Conservation (phyloP, 2,888 invertebrate species). For the Rapana venosa region DNA sequence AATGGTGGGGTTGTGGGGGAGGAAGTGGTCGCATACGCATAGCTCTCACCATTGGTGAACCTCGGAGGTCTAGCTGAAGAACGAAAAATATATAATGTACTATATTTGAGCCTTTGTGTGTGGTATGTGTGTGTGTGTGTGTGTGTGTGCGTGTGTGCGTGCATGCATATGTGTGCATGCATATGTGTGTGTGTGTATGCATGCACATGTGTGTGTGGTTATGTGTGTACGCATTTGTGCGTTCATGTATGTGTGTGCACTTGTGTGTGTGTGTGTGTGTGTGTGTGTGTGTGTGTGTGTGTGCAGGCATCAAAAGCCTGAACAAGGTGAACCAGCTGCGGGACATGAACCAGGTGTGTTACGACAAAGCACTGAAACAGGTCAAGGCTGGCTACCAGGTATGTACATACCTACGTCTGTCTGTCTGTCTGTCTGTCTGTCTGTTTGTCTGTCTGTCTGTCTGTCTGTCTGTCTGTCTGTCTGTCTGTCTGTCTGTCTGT, state of each 20-base stretch:
- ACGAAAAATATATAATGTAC: too few relatives aligned
- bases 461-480: too few relatives aligned
- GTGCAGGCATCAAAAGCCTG: conserved; percentile 72
- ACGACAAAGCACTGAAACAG: conserved; percentile 92
- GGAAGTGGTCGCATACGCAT: too few relatives aligned
- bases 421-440: neutral
- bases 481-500: too few relatives aligned
- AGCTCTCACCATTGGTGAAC: too few relatives aligned
- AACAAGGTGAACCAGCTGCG: conserved; percentile 81
- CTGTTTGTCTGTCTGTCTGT: too few relatives aligned
- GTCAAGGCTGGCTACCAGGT: conserved; percentile 90
- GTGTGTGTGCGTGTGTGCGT: neutral
- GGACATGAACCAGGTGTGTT: conserved; percentile 94
- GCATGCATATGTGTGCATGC: neutral
- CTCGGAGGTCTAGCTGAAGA: too few relatives aligned
- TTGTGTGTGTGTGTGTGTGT: neutral
- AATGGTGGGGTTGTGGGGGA: too few relatives aligned
- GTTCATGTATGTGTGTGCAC: neutral
- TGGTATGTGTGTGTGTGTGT: neutral
- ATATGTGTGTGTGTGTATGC: neutral
- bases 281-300: neutral
- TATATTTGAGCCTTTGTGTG: too few relatives aligned
- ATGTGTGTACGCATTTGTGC: neutral
- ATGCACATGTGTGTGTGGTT: neutral
- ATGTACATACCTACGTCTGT: neutral